A percentile compares a stretch with the other conserved stretches of the same genome.
phyloP scores from a whole-genome alignment of 2,888 invertebrate species.

The Bursaphelenchus okinawaensis region DNA sequence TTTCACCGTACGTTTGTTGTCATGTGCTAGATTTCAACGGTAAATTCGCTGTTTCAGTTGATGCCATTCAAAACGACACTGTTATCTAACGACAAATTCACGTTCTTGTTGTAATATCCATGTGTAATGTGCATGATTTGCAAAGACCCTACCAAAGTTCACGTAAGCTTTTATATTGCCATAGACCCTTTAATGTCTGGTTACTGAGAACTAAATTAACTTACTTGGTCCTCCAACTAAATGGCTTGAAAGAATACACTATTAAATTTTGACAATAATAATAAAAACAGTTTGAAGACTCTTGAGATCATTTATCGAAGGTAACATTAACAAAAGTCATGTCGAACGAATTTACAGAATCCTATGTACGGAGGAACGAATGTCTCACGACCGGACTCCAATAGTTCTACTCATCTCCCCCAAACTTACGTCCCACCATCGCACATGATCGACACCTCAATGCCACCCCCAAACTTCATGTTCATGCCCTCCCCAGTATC shows the following conservation, averaged over 20 bases:
- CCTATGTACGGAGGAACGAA: not conserved
- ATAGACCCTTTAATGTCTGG: too few relatives aligned
- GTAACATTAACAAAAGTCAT: too few relatives aligned
- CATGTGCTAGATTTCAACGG: too few relatives aligned
- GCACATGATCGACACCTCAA: not conserved
- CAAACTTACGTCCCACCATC: not conserved
- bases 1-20: too few relatives aligned
- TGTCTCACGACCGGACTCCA: not conserved
- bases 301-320: too few relatives aligned
- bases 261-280: too few relatives aligned
- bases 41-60: too few relatives aligned
- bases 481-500: constrained; percentile 1
- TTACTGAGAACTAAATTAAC: too few relatives aligned
- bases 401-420: not conserved
- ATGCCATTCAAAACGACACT: not conserved
- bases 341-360: not conserved
- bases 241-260: too few relatives aligned
- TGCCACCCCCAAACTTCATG: constrained; percentile 9
- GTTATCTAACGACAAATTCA: not conserved
- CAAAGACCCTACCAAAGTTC: not conserved
- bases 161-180: too few relatives aligned
- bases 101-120: not conserved
- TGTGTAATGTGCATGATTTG: not conserved
- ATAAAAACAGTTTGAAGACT: too few relatives aligned
- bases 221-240: too few relatives aligned